phyloP scores from a whole-genome alignment of 2,797 vertebrate species.

The Coluber constrictor region DNA sequence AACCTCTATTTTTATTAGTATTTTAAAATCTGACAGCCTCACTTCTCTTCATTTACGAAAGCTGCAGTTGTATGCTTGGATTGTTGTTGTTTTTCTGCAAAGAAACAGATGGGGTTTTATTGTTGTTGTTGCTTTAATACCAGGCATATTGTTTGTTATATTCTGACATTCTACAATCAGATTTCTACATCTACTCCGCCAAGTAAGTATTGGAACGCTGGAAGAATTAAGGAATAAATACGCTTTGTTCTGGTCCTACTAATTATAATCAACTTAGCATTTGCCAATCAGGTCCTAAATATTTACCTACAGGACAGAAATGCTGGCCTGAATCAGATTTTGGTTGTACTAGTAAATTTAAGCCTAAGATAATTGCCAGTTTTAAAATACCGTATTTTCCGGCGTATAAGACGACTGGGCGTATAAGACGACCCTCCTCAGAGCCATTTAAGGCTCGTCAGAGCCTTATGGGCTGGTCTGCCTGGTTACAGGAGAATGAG shows the following conservation, averaged over 20 bases:
- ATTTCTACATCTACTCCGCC: not conserved
- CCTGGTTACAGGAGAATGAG: no score
- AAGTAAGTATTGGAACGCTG: not conserved
- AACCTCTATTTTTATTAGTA: not conserved
- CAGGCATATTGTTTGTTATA: not conserved
- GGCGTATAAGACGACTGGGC: no score
- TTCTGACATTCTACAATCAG: not conserved
- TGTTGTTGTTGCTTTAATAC: not conserved
- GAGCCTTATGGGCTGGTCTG: no score
- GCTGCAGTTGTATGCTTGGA: not conserved
- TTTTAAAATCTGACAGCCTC: not conserved
- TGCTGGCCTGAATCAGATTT: not conserved
- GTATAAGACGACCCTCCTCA: no score
- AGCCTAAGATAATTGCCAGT: not conserved
- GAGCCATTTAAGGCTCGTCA: no score
- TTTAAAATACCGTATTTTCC: not conserved
- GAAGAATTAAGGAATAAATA: not conserved
- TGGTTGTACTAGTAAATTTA: not conserved
- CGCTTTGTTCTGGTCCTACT: not conserved
- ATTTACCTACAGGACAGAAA: not conserved
- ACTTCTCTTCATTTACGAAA: not conserved
- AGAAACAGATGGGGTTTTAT: not conserved
- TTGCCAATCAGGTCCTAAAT: not conserved
- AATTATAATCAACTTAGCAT: not conserved
- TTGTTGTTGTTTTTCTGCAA: not conserved